Evolutionary conservation across 2,888 invertebrate genomes (phyloP).

Genomic region (Macaria liturata): DNA sequence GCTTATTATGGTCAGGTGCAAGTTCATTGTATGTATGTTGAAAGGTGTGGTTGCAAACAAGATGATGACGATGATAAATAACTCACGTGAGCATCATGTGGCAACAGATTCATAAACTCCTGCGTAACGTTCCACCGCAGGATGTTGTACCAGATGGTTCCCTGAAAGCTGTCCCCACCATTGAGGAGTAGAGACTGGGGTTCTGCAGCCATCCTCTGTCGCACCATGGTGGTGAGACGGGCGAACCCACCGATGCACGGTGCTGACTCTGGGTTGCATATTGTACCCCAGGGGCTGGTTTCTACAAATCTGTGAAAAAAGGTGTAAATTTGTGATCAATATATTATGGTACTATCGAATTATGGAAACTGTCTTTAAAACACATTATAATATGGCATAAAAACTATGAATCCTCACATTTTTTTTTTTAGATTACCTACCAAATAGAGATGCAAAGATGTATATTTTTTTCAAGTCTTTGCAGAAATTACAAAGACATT

Average conservation of each 20-base stretch:
- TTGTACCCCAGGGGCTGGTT: constrained; percentile 79
- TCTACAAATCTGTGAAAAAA: constrained; percentile 81
- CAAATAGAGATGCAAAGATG: no score
- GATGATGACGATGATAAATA: not conserved
- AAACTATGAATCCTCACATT: no score
- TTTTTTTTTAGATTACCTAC: no score
- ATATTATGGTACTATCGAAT: no score
- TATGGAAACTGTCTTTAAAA: no score
- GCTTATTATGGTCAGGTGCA: no score
- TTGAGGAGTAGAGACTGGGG: constrained; percentile 86
- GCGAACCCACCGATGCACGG: constrained; percentile 89
- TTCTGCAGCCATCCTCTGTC: constrained; percentile 65
- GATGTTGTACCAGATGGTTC: constrained; percentile 90
- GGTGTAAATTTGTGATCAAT: no score
- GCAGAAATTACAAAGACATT: no score
- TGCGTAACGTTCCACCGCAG: constrained; percentile 89
- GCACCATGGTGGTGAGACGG: constrained; percentile 83
- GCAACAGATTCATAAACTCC: constrained; percentile 89
- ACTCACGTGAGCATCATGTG: constrained; percentile 90
- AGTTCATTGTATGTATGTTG: no score
- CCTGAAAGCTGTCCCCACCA: constrained; percentile 87
- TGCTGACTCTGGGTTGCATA: constrained; percentile 72
- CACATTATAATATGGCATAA: no score
- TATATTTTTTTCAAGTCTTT: no score
- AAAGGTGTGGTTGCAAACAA: no score